Evolutionary conservation across 2,888 invertebrate genomes (phyloP), one percentile per base, ranked within the genome.

Genomic region (Linhomoeus sp.): DNA sequence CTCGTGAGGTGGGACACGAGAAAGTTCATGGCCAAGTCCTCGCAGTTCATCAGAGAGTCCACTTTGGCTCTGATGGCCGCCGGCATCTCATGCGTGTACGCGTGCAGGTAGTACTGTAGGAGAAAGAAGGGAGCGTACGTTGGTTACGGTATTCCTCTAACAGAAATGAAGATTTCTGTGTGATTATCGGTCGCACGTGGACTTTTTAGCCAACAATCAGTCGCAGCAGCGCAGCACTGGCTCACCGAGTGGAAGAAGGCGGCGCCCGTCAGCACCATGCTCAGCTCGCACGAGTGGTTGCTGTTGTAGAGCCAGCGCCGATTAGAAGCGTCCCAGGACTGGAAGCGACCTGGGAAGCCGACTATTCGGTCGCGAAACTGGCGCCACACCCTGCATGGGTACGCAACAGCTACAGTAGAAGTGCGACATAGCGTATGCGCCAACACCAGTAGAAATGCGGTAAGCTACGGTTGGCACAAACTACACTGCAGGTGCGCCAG

Each of bases 21-120:
- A 69, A 94, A 97, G 70, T 99, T 99, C 90, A 99, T 94, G 15
- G 97, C 97, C 56, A 97, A 88, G 66, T 97, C 97, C 69, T 97
- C 97, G 68, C 97, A 99, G 71, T 97, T 97, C 82, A 90, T 87
- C 63, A 81, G 84, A 67, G 92, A 86, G 66, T 99, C 94, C 19
- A 97, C 90, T 71, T 90, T 86, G 64, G 87, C 85, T 33, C 94
- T 72, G 47, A 97, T 81, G 15, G 85, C 86, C 67, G 82, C 80
- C 1, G 94, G 90, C 71, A 97, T 76, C 67, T 78, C 77, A 62
- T 87, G 79, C 61, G 86, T 85, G 70, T 97, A 97, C 56, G 88
- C 74, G 73, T 87, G 87, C 60, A 85, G 74, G 67, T 94, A 97
- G 69, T 88, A 87, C 70, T 87, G 51, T 47, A 24, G n/a, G n/a